Base-by-base conservation (phyloP, 1,140 invertebrate species). In the Drosophila insularis region DNA sequence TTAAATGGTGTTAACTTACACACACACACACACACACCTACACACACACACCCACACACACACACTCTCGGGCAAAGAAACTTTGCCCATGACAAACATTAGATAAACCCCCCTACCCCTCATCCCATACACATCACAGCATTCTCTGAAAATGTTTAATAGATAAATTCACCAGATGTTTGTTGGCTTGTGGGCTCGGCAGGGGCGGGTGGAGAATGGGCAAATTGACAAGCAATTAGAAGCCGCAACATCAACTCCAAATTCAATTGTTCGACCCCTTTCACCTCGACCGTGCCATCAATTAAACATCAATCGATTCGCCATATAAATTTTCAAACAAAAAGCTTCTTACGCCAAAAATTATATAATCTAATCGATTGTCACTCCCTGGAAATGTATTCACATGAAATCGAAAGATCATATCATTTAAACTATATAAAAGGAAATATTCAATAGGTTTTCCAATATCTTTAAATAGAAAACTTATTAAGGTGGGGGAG, bases 1-100 rank as follows among this genome's bases (percentile, higher is more conserved):
- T 89, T 87, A 87, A 89, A 87, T 89, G 82, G 82, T 87, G 82
- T 89, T 77, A 89, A 78, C 81, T 80, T 80, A 68, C 70, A 76
- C 67, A 71, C 76, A 73, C 75, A 71, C 0, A 65, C 32, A 39
- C 39, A 53, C 55, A 40, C 17, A 17, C 17, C n/a, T n/a, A 66
- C 58, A 66, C 69, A 59, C 61, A 10, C 61, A 17, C 23, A n/a
- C 27, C 21, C n/a, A 58, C 43, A 50, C 27, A 53, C 43, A 63
- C 0, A 23, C 23, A 27, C 27, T 27, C 8, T 3, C 4, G 32
- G 55, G 37, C 46, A 55, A 71, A 85, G 80, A 77, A 85, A 71
- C 55, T 67, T 74, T 80, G 70, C 74, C 66, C 50, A 69, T 23
- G 54, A 78, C 65, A 85, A 85, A 80, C 76, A 84, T 43, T 43